Evolutionary conservation across 2,797 vertebrate species (phyloP).

Genomic region (Carapus acus): DNA sequence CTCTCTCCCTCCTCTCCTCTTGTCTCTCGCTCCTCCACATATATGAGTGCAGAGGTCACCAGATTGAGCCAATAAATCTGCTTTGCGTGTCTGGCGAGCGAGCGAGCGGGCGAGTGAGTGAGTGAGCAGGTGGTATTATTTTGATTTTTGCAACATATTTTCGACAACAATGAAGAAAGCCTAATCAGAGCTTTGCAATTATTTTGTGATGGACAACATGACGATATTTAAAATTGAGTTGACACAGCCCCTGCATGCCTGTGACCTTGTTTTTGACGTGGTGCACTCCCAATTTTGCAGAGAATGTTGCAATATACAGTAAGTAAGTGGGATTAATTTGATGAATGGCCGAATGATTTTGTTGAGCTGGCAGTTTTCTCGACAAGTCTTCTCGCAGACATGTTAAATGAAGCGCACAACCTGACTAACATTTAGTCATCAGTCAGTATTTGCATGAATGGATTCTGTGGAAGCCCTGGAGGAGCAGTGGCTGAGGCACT

Average conservation of each 20-base stretch:
- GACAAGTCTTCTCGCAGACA: conserved; percentile 27
- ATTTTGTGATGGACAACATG: no score
- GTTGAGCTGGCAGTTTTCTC: conserved; percentile 45
- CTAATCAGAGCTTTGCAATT: background rate
- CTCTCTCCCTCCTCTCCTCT: conserved; percentile 22
- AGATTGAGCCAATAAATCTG: conserved; percentile 74
- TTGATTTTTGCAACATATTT: background rate
- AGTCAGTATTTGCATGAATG: conserved; percentile 25
- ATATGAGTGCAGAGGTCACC: conserved; percentile 56
- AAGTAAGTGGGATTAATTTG: conserved; percentile 15
- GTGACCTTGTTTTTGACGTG: conserved; percentile 7
- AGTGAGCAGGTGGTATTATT: background rate
- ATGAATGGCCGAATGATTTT: conserved; percentile 31
- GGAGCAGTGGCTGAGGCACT: background rate
- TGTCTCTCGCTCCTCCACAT: conserved; percentile 36
- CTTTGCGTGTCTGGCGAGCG: conserved; percentile 37
- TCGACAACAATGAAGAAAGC: no score
- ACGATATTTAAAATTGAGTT: background rate
- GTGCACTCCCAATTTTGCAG: background rate
- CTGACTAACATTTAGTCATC: conserved; percentile 37
- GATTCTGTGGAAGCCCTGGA: conserved; percentile 21
- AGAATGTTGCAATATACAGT: conserved; percentile 3
- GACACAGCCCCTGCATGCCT: background rate
- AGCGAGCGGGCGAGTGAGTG: no score
- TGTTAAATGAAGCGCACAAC: conserved; percentile 41